Evolutionary conservation across 2,888 invertebrate species (phyloP).

Genomic region (Tubiluchus corallicola): DNA sequence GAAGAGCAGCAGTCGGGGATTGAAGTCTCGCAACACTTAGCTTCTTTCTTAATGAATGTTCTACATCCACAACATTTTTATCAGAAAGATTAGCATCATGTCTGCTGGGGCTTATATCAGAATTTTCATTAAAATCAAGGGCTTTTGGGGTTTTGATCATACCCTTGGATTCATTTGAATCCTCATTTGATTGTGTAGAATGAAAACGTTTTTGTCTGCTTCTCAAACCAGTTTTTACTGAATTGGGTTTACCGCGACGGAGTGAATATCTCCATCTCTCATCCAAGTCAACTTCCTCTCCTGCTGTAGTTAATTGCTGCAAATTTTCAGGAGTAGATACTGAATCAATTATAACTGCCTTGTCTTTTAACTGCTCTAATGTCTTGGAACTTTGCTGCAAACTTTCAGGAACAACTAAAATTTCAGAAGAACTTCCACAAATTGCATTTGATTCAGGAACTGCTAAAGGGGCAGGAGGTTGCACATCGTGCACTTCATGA

Average conservation of each 20-base stretch:
- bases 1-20: not conserved
- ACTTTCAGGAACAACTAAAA: not conserved
- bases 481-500: conserved; percentile 9
- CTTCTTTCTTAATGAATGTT: too few relatives aligned
- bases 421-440: not conserved
- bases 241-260: not conserved
- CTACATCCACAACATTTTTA: too few relatives aligned
- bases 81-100: too few relatives aligned
- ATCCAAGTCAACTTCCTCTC: not conserved
- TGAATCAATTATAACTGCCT: too few relatives aligned
- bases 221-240: not conserved
- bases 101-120: not conserved
- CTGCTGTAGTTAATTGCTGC: too few relatives aligned
- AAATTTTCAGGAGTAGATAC: not conserved
- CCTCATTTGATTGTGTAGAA: too few relatives aligned
- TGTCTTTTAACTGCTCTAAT: not conserved
- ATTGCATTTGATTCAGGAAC: conserved; percentile 17
- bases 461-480: conserved; percentile 9
- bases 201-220: too few relatives aligned
- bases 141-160: not conserved
- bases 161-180: too few relatives aligned
- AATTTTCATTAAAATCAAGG: not conserved
- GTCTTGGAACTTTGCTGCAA: not conserved
- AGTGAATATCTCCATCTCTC: not conserved
- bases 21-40: not conserved